Base-by-base conservation (phyloP, 2,888 invertebrate species). In the Thera obeliscata region DNA sequence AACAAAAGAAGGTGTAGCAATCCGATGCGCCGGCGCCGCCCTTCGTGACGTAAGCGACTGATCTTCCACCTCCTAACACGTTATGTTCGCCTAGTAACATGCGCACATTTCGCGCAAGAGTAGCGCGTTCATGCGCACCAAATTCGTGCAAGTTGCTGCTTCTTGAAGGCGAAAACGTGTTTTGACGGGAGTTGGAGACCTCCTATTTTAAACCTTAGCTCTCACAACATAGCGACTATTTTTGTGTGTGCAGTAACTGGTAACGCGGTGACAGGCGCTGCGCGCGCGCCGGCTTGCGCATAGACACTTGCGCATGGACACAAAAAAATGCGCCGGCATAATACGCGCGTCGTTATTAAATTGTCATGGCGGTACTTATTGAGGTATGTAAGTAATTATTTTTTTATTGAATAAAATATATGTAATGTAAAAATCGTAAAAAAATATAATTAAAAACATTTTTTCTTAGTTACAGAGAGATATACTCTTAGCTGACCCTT, bases 31-130 rank as follows among this genome's bases (percentile, higher is more conserved):
- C 71, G 74, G 76, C 76, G 61, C 64, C 65, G 61, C 64, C 67
- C 64, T 61, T 54, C 60, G 52, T 62, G 65, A 67, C 72, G 65
- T 63, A 59, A 56, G 52, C 56, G 61, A 52, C 22, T 49, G 56
- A 64, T 52, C 49, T 55, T 48, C 11, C 33, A 72, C 59, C 70
- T 78, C 79, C 77, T 72, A 66, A 48, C 46, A 61, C 33, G 64
- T 79, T 76, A 84, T 89, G 84, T 52, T 72, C 76, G 78, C 91
- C 90, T 91, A 78, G 90, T 91, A 89, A 79, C 80, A 87, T 87
- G 93, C 92, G 93, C 93, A 93, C 92, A 87, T 87, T 91, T 92
- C 91, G 93, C 93, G 93, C 93, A 93, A 91, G 88, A 87, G 86
- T 69, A 84, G 85, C 86, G 86, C 86, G 83, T 82, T 85, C 85